Evolutionary conservation across 2,113 vertebrate genomes (phyloP).

Genomic region (Felis catus): DNA sequence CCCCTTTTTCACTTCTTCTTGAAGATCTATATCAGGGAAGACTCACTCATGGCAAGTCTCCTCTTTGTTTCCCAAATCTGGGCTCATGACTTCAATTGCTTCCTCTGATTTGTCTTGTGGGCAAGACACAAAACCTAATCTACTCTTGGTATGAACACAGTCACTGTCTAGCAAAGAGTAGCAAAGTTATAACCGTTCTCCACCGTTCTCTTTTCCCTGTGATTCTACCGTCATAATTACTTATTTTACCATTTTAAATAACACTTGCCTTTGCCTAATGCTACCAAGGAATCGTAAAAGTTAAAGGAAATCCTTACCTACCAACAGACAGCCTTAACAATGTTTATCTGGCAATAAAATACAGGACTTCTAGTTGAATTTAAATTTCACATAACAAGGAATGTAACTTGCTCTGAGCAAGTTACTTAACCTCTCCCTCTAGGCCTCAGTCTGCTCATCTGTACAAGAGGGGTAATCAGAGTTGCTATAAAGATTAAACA

Average conservation of each 20-base stretch:
- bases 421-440: background rate
- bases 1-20: background rate
- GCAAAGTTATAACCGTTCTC: background rate
- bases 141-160: background rate
- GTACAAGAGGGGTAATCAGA: background rate
- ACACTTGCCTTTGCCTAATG: constrained; percentile 17
- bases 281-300: background rate
- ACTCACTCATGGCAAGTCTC: background rate
- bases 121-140: background rate
- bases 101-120: constrained; percentile 8
- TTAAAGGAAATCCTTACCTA: constrained; percentile 35
- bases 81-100: background rate
- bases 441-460: background rate
- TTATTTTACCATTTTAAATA: constrained; percentile 67
- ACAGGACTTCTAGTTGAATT: background rate
- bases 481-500: background rate
- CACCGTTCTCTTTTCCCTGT: background rate
- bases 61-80: background rate
- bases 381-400: constrained; percentile 42
- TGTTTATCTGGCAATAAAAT: background rate
- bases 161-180: background rate
- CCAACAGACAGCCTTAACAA: background rate
- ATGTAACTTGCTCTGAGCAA: background rate
- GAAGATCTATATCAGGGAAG: background rate
- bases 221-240: constrained; percentile 16